Conservation (phyloP, 2,797 vertebrate genomes). For the Spatula clypeata region DNA sequence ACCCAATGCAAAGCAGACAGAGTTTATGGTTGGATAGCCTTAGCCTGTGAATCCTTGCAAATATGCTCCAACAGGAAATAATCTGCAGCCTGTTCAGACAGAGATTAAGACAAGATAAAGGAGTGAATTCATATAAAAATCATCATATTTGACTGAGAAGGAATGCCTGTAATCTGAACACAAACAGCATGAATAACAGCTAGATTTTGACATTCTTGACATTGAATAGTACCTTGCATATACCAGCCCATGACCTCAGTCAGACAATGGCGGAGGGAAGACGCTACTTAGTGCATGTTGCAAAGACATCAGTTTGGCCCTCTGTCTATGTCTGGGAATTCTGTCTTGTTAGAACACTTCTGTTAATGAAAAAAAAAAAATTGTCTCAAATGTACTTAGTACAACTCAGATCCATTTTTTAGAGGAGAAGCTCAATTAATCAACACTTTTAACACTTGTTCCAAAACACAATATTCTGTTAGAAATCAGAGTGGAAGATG, state of each 20-base stretch:
- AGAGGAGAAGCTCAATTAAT: not conserved
- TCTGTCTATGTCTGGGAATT: not conserved
- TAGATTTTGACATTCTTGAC: not conserved
- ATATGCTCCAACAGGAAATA: not conserved
- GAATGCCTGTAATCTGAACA: not conserved
- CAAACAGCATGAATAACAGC: not conserved
- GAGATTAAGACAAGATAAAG: not conserved
- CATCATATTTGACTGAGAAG: not conserved
- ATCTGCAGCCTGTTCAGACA: not conserved
- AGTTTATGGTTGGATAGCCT: not conserved
- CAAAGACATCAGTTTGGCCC: not conserved
- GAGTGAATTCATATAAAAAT: not conserved
- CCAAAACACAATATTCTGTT: not conserved
- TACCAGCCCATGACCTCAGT: not conserved
- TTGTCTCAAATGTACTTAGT: not conserved
- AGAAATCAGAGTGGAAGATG: not conserved
- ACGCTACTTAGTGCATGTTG: not conserved
- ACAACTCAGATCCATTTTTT: not conserved
- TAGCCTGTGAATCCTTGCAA: not conserved
- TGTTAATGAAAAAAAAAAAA: not conserved
- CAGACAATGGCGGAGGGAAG: not conserved
- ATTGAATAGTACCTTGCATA: not conserved
- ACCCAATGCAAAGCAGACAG: not conserved
- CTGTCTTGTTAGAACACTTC: not conserved
- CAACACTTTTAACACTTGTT: fast-evolving